Conservation (phyloP, 2,113 vertebrate genomes). For the Elachura formosa region DNA sequence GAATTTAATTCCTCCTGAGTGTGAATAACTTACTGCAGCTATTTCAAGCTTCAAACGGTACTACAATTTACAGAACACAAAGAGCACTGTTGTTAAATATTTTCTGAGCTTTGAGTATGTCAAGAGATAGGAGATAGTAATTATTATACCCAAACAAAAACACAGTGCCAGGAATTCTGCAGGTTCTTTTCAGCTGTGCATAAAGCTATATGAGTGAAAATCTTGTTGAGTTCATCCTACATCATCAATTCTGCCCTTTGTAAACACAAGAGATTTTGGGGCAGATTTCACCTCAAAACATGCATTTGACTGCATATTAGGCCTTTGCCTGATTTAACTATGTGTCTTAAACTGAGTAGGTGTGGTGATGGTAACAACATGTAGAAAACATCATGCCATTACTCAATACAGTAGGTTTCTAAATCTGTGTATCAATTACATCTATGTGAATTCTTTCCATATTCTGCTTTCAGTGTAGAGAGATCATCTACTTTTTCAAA, state of each 20-base stretch:
- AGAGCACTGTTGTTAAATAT: background rate
- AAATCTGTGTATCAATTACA: background rate
- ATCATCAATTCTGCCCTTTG: background rate
- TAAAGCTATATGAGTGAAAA: background rate
- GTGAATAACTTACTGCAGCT: background rate
- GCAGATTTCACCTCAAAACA: background rate
- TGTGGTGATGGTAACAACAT: background rate
- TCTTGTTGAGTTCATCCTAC: background rate
- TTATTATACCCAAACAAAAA: background rate
- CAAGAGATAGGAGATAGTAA: background rate
- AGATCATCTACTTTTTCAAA: background rate
- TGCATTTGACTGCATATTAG: background rate
- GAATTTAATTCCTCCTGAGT: background rate
- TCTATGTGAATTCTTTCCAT: background rate
- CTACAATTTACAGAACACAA: background rate
- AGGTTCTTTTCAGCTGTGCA: background rate
- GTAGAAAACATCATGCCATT: background rate
- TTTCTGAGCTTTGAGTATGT: background rate
- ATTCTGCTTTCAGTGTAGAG: background rate
- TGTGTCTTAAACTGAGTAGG: background rate
- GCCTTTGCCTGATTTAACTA: background rate
- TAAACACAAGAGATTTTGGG: background rate
- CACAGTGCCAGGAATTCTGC: background rate
- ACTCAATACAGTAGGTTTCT: background rate
- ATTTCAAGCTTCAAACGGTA: background rate